Base-by-base conservation (phyloP, 2,113 vertebrate genomes). In the Clarias batrachus region DNA sequence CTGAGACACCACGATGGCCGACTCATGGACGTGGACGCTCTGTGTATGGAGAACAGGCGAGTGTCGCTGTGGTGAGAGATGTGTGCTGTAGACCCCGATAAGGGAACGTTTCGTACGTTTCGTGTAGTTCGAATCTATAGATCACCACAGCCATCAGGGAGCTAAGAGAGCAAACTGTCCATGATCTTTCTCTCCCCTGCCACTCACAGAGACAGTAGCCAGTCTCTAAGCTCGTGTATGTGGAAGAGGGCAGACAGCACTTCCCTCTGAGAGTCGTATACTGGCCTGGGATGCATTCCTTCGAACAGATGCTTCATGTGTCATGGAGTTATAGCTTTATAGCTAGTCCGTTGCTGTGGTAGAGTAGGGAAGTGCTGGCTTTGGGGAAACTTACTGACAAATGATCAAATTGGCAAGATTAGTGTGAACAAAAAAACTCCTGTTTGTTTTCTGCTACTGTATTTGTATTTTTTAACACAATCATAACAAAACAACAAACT, bases 21-120 rank as follows among this genome's bases (percentile, higher is more conserved):
- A 0, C 95, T 99, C 85, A 94, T 99, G 0, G 98, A 99, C 0
- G 90, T 99, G 54, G 98, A 99, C 5, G 98, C 97, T 0, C 94
- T 99, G 0, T 99, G 98, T 89, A 97, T 99, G 98, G 98, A 99
- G 92, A 99, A 99, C 94, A 97, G 97, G 98, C 95, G 71, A 71
- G 91, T 88, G 76, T n/a, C 23, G 14, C 2, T 41, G 27, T 41
- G 59, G 14, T 17, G 33, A 17, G 62, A 3, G n/a, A 78, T 0
- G n/a, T 52, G 13, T 60, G 23, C 33, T 65, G 21, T 65, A 65
- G 19, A 62, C 78, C 37, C 41, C 48, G 14, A 73, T 73, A 10
- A 37, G 37, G 17, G 14, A 37, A 11, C 30, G 33, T 48, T 5
- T 52, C 33, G 33, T 2, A 37, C 33, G 33, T 2, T 37, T 37